Evolutionary conservation across 2,113 vertebrate species (phyloP), one percentile per base, ranked within the genome.

Genomic region (Myiopsitta monachus): DNA sequence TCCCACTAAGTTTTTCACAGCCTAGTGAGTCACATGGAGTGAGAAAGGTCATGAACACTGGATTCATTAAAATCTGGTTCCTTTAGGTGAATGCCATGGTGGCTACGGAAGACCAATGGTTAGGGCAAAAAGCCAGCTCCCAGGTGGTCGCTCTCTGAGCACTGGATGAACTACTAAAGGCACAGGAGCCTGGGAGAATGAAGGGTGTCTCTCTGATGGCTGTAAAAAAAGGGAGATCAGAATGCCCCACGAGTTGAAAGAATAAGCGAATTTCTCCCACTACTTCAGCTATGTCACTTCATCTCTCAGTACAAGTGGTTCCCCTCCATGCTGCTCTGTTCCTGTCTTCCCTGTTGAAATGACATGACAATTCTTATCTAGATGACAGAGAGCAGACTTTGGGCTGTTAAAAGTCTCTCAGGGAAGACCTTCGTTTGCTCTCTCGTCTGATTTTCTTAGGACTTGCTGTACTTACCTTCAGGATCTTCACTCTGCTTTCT

Each of bases 211-310:
- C 11, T 70, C 41, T 2, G 0, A 18, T 17, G 66, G 30, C 41
- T 76, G 4, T 44, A 67, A 61, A 47, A 62, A 87, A 77, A 49
- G 18, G 3, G 13, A 92, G 30, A 16, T 14, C 27, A 64, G 30
- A 13, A 68, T 4, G 22, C 9, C 7, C 9, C 36, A 28, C 0
- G 3, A 26, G 6, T 0, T 68, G 31, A 7, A 43, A 81, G 14
- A 70, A 28, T 6, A 31, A 91, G n/a, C 3, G 10, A 14, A 47
- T 79, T 90, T 77, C 54, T 41, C 54, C 23, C 49, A 43, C 10
- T 66, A 7, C 6, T 5, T 9, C 22, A 61, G 27, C 2, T 73
- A 28, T 28, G 63, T 21, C 24, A 61, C 6, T 14, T 72, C 18
- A 43, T 7, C 5, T 79, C 22, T 54, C 43, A 90, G 13, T 13